Base-by-base conservation (phyloP, 1,140 invertebrate genomes). In the Drosophila sechellia region DNA sequence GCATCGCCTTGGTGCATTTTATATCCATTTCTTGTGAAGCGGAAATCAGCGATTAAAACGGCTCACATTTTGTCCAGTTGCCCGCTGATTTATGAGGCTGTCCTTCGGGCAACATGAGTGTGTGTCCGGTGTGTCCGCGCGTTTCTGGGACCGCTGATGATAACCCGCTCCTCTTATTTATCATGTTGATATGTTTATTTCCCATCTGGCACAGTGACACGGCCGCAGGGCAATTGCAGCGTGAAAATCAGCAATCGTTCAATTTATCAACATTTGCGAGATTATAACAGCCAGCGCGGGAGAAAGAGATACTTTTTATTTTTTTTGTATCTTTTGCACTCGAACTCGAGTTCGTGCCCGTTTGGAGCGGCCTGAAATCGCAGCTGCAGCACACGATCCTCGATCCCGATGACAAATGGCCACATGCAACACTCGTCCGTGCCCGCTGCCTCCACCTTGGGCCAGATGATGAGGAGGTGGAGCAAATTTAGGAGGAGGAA, bases 141-240 rank as follows among this genome's bases (percentile, higher is more conserved):
- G 66, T 79, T 39, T 37, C 48, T 52, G 46, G 20, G 17, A 17
- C 15, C 45, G 27, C 61, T 77, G 79, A 5, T 76, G 79, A 86
- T 86, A 86, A 73, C 70, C 59, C 59, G 77, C 15, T 50, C 25
- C 63, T 78, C 80, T 79, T 85, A 84, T 84, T 84, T 84, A 84
- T 84, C 80, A 84, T 59, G 64, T 83, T 86, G 83, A 86, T 86
- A 79, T 86, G 83, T 86, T 86, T 89, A 86, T 86, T 86, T 79
- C 35, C 68, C 22, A 70, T 65, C 45, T 48, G 72, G 79, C 69
- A 83, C 74, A 78, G 79, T 81, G 84, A 86, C 83, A 87, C 59
- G 55, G 69, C 57, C 39, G 17, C 40, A 22, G 55, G 70, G 57
- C 76, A 75, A 77, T 77, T 79, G 72, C 76, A n/a, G 70, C 81